These are phyloP conservation scores for Pandemis heparana DNA, from an alignment of 2,888 invertebrate species.

Conservation along the genomic window DNA sequence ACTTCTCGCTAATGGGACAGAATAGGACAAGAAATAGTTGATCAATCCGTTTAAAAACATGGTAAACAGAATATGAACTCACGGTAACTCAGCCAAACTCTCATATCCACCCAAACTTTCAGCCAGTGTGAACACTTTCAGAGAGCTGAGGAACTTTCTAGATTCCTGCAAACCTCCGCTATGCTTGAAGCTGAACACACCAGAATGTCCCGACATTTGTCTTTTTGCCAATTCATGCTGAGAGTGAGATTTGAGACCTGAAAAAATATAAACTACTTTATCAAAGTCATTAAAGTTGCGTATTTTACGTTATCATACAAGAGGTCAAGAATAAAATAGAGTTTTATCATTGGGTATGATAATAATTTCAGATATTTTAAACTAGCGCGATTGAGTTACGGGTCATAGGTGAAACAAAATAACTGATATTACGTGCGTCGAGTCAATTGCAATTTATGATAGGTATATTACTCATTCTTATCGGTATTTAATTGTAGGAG, in stretches of 20 bases:
- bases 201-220: conserved; percentile 95
- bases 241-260: conserved; percentile 93
- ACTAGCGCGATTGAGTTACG: background rate
- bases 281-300: background rate
- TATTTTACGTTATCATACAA: conserved; percentile 8
- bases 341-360: conserved; percentile 11
- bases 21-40: no score
- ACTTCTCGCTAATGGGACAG: no score
- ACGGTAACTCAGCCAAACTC: conserved; percentile 97
- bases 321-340: conserved; percentile 19
- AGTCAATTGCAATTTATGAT: background rate
- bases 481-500: no score
- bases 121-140: conserved; percentile 94
- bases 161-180: conserved; percentile 91
- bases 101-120: conserved; percentile 98
- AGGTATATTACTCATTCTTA: background rate
- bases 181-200: conserved; percentile 96
- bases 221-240: conserved; percentile 92
- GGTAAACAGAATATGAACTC: conserved; percentile 69
- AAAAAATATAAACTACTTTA: conserved; percentile 48
- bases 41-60: background rate
- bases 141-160: conserved; percentile 88
- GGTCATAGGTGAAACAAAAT: background rate
- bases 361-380: background rate
- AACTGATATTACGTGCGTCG: background rate